These are phyloP conservation scores for Chloropsis hardwickii DNA, from an alignment of 2,113 vertebrate genomes.

Conservation along the genomic window DNA sequence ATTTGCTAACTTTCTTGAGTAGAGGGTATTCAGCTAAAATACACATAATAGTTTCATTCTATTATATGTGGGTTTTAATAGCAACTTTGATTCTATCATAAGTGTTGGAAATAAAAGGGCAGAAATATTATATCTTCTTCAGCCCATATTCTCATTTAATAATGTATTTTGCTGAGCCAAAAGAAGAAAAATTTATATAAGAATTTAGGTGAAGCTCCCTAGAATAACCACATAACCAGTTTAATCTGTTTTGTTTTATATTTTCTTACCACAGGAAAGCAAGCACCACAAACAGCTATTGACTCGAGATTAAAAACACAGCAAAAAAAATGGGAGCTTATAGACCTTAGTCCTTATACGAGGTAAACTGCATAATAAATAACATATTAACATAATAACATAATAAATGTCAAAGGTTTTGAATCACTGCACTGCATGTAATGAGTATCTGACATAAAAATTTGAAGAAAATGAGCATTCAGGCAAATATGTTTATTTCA, in stretches of 20 bases:
- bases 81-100: background rate
- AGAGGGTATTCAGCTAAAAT: background rate
- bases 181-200: background rate
- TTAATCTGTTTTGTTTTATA: background rate
- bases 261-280: background rate
- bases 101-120: background rate
- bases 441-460: background rate
- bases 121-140: background rate
- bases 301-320: background rate
- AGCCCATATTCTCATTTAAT: background rate
- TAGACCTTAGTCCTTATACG: constrained; percentile 66
- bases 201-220: background rate
- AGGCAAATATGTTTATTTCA: background rate
- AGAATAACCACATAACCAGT: background rate
- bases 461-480: background rate
- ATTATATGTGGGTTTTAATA: background rate
- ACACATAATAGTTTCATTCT: background rate
- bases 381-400: too few species aligned
- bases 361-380: constrained; percentile 69
- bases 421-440: background rate
- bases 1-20: background rate
- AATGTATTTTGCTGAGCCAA: background rate
- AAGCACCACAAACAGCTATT: background rate
- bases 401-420: background rate
- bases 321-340: constrained; percentile 48